phyloP scores from a whole-genome alignment of 1,140 invertebrate species.

The Trichoplusia ni region DNA sequence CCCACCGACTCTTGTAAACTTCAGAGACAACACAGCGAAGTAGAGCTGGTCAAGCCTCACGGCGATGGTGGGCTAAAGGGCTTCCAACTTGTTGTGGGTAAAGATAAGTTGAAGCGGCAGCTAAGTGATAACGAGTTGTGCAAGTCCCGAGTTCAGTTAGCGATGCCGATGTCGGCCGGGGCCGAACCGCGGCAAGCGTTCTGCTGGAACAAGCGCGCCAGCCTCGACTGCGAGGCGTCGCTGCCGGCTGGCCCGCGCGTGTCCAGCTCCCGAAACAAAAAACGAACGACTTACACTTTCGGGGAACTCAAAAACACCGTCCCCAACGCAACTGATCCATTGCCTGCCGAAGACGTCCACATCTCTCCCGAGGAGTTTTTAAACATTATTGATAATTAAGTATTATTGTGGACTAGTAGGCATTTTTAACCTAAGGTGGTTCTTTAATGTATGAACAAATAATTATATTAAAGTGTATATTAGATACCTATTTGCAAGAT shows the following conservation, averaged over 20 bases:
- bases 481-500: slow-evolving; percentile 53
- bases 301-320: slow-evolving; percentile 71
- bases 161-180: slow-evolving; percentile 71
- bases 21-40: slow-evolving; percentile 59
- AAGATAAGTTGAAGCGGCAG: slow-evolving; percentile 66
- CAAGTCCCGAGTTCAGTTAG: slow-evolving; percentile 54
- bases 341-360: slow-evolving; percentile 48
- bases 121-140: slow-evolving; percentile 67
- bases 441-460: slow-evolving; percentile 51
- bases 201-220: slow-evolving; percentile 59
- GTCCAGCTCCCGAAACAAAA: slow-evolving; percentile 32
- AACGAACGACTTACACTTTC: slow-evolving; percentile 63
- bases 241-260: slow-evolving; percentile 22
- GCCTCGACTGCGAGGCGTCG: slow-evolving; percentile 55
- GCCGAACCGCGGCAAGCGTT: slow-evolving; percentile 60
- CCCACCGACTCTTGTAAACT: slow-evolving; percentile 46
- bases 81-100: slow-evolving; percentile 68
- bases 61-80: slow-evolving; percentile 48
- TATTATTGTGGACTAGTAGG: slow-evolving; percentile 29
- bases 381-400: slow-evolving; percentile 68
- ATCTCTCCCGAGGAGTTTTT: slow-evolving; percentile 68
- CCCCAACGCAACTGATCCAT: slow-evolving; percentile 54
- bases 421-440: slow-evolving; percentile 27
- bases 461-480: slow-evolving; percentile 69
- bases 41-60: slow-evolving; percentile 47